Percentiles rank a stretch among this genome's conserved stretches.
Conservation (phyloP, 2,888 invertebrate species). For the Drosophila formosana region DNA sequence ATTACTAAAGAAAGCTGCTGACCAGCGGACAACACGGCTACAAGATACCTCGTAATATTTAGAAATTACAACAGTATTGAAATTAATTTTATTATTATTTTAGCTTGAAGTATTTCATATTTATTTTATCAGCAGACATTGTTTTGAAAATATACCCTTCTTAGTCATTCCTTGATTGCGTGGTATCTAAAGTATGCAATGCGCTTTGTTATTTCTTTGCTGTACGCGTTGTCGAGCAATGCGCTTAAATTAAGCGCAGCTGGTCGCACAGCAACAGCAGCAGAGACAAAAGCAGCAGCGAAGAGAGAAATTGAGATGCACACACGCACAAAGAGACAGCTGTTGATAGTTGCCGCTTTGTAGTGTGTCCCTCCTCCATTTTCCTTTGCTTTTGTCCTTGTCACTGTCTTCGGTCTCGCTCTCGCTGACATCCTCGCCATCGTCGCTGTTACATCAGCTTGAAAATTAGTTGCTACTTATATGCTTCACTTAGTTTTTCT, state of each 20-base stretch:
- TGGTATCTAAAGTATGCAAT: constrained; percentile 49
- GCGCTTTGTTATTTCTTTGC: constrained; percentile 60
- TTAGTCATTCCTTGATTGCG: not conserved
- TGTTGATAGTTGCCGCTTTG: constrained; percentile 46
- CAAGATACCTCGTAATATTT: not conserved
- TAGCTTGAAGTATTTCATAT: too few species aligned
- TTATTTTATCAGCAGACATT: not conserved
- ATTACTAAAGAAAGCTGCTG: not conserved
- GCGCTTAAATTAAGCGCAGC: constrained; percentile 74
- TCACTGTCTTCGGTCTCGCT: constrained; percentile 13
- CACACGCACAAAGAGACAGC: constrained; percentile 37
- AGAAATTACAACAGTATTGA: not conserved
- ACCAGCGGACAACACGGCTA: not conserved
- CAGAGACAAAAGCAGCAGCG: constrained; percentile 15
- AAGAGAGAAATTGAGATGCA: constrained; percentile 35
- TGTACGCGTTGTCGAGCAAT: constrained; percentile 65
- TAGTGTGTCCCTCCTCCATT: constrained; percentile 11
- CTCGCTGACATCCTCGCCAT: constrained; percentile 10
- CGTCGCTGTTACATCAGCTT: constrained; percentile 74
- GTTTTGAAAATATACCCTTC: not conserved
- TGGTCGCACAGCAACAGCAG: constrained; percentile 32
- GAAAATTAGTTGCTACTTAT: constrained; percentile 80
- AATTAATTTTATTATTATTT: not conserved
- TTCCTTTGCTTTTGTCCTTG: constrained; percentile 40
- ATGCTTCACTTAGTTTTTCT: constrained; percentile 80